Evolutionary conservation across 2,797 vertebrate genomes (phyloP).

Genomic region (Heteromormyrus szaboi): DNA sequence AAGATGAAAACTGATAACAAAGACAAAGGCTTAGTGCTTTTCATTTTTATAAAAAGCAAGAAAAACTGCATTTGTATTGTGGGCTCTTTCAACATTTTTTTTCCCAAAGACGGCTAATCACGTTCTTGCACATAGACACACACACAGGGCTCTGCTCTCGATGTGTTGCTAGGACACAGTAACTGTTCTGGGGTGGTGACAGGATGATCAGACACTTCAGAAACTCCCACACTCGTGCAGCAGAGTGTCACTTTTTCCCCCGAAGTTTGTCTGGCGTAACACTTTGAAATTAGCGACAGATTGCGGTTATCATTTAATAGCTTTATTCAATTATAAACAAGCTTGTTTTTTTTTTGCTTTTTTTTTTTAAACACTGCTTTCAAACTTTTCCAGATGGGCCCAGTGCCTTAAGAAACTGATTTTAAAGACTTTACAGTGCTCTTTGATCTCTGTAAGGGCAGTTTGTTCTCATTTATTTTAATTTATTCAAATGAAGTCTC

Average conservation of each 20-base stretch:
- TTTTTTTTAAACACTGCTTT: background rate
- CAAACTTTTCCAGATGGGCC: constrained; percentile 11
- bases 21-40: background rate
- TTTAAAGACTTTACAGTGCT: background rate
- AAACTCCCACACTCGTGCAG: background rate
- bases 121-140: background rate
- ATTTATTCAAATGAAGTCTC: background rate
- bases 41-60: background rate
- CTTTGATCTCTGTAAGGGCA: background rate
- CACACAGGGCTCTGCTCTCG: background rate
- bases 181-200: background rate
- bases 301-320: constrained; percentile 8
- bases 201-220: background rate
- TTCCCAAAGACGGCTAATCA: background rate
- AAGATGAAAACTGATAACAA: background rate
- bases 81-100: background rate
- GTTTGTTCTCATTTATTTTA: background rate
- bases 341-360: background rate
- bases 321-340: background rate
- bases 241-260: background rate
- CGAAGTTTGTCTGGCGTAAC: background rate
- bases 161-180: background rate
- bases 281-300: constrained; percentile 4
- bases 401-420: background rate
- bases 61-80: background rate